phyloP scores from a whole-genome alignment of 2,113 vertebrate genomes.

The Buteo buteo region DNA sequence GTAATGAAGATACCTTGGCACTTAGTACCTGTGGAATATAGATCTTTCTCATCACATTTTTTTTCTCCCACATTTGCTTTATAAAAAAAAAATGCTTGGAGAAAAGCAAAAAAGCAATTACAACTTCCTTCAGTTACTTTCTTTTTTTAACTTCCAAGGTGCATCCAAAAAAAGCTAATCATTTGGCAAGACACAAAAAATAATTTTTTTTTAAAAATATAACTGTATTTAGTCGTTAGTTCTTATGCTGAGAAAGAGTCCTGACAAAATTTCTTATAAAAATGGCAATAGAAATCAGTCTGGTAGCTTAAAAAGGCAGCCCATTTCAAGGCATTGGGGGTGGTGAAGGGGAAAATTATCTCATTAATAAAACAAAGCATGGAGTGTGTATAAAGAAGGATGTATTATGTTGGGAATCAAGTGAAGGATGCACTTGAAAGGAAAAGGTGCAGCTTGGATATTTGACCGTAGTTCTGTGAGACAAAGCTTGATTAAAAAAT shows the following conservation, averaged over 20 bases:
- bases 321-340: not conserved
- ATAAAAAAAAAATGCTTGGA: not conserved
- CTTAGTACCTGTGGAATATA: not conserved
- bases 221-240: not conserved
- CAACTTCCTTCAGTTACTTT: not conserved
- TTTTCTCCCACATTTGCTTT: not conserved
- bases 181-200: not conserved
- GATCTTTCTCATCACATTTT: not conserved
- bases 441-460: conserved; percentile 25
- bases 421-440: conserved; percentile 52
- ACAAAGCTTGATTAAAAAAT: conserved; percentile 51
- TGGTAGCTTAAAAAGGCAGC: not conserved
- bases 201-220: not conserved
- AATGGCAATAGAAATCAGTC: not conserved
- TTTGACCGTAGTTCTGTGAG: conserved; percentile 10
- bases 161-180: not conserved
- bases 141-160: not conserved
- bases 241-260: not conserved
- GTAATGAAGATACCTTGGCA: not conserved
- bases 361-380: conserved; percentile 32
- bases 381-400: conserved; percentile 15
- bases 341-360: not conserved
- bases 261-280: not conserved
- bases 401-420: conserved; percentile 2
- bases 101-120: not conserved